These are phyloP conservation scores for Agonopterix subpropinquella DNA, from an alignment of 2,888 invertebrate species.

Conservation along the genomic window DNA sequence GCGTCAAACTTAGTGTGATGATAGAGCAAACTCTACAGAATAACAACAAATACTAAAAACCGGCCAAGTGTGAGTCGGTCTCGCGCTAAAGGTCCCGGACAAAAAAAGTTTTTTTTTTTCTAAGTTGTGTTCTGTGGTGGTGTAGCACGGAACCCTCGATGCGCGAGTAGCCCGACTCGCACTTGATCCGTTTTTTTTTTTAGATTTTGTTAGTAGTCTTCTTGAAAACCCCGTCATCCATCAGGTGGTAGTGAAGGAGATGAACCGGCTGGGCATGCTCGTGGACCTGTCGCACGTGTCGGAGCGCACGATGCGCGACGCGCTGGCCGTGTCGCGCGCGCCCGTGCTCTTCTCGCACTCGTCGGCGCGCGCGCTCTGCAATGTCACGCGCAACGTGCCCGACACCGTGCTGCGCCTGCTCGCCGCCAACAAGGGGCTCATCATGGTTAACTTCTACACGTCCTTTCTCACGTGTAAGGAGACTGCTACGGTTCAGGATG, in stretches of 20 bases:
- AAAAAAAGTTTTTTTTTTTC: too few relatives aligned
- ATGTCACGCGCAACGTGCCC: conserved; percentile 87
- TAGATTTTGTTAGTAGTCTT: conserved; percentile 2
- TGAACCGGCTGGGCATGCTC: conserved; percentile 93
- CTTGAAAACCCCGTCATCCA: not conserved
- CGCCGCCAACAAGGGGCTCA: conserved; percentile 86
- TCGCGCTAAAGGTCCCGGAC: too few relatives aligned
- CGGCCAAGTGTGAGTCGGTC: too few relatives aligned
- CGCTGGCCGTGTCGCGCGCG: conserved; percentile 83
- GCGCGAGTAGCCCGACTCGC: too few relatives aligned
- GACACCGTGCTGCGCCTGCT: conserved; percentile 84
- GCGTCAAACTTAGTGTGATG: too few relatives aligned
- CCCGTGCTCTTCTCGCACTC: conserved; percentile 93
- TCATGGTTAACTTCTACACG: conserved; percentile 92
- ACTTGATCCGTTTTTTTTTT: too few relatives aligned
- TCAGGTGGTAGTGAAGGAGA: conserved; percentile 87
- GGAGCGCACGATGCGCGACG: conserved; percentile 86
- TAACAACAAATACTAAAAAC: too few relatives aligned
- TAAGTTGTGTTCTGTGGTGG: too few relatives aligned
- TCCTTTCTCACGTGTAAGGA: conserved; percentile 85
- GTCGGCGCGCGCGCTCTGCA: conserved; percentile 86
- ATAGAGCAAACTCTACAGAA: too few relatives aligned
- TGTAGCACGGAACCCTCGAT: too few relatives aligned
- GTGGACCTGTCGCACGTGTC: conserved; percentile 91
- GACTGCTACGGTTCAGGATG: conserved; percentile 84